phyloP scores from a whole-genome alignment of 2,888 invertebrate species.

The Odontomyia ornata region DNA sequence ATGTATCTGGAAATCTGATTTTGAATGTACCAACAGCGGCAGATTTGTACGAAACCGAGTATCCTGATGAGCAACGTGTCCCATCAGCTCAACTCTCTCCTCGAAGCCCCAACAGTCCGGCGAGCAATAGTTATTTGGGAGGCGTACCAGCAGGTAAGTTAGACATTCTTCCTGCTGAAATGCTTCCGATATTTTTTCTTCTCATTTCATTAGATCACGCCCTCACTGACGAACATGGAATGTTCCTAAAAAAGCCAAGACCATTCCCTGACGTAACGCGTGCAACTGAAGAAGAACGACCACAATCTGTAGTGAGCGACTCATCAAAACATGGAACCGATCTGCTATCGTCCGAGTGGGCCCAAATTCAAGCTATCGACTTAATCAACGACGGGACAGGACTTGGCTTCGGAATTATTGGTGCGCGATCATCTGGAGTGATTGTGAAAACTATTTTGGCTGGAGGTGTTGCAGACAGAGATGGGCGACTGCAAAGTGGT shows the following conservation, averaged over 20 bases:
- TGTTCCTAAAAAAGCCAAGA: constrained; percentile 74
- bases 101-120: constrained; percentile 71
- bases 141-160: constrained; percentile 50
- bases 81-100: constrained; percentile 80
- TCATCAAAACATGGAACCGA: constrained; percentile 75
- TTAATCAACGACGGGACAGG: constrained; percentile 97
- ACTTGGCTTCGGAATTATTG: constrained; percentile 98
- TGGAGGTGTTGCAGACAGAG: constrained; percentile 96
- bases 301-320: constrained; percentile 74
- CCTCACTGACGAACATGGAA: constrained; percentile 52
- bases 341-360: constrained; percentile 89
- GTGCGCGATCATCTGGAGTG: constrained; percentile 96
- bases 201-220: constrained; percentile 43
- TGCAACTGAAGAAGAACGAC: constrained; percentile 65
- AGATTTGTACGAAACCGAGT: constrained; percentile 68
- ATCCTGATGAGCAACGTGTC: constrained; percentile 78
- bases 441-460: constrained; percentile 98
- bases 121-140: constrained; percentile 49
- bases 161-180: background rate
- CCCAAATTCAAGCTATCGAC: constrained; percentile 97
- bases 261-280: constrained; percentile 61
- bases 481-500: constrained; percentile 95
- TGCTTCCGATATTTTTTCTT: background rate
- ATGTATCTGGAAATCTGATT: constrained; percentile 78
- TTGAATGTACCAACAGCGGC: constrained; percentile 71